phyloP scores from a whole-genome alignment of 2,888 invertebrate genomes.

The Lysandra coridon region DNA sequence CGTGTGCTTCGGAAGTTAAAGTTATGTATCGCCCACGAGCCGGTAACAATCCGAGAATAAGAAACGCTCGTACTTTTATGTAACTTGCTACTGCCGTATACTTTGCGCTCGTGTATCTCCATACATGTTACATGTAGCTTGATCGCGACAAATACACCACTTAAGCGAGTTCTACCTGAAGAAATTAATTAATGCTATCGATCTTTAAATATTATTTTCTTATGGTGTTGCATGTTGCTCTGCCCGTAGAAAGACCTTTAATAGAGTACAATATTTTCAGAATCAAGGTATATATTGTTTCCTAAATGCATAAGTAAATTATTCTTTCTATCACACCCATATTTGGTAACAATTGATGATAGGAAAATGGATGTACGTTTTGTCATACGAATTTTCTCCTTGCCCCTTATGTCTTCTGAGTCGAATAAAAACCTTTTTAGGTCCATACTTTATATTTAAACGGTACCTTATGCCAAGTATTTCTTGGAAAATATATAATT shows the following conservation, averaged over 20 bases:
- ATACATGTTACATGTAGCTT: not conserved
- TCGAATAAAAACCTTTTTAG: too few relatives aligned
- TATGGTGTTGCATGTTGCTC: too few relatives aligned
- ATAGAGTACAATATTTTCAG: too few relatives aligned
- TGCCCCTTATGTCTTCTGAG: too few relatives aligned
- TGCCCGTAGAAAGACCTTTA: not conserved
- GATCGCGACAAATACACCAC: not conserved
- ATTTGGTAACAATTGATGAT: too few relatives aligned
- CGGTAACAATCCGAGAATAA: slow-evolving; percentile 77
- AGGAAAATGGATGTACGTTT: too few relatives aligned
- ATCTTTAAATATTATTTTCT: not conserved
- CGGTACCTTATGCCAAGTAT: not conserved
- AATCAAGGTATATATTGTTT: too few relatives aligned
- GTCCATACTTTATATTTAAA: too few relatives aligned
- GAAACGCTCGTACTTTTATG: slow-evolving; percentile 68
- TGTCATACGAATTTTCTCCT: too few relatives aligned
- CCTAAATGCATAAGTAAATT: too few relatives aligned
- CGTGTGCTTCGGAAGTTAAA: slow-evolving; percentile 80
- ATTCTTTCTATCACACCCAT: too few relatives aligned
- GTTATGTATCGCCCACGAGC: slow-evolving; percentile 74
- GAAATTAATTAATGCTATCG: not conserved
- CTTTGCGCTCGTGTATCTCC: slow-evolving; percentile 20
- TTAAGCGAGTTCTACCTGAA: not conserved
- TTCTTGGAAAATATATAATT: not conserved
- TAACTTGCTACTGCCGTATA: slow-evolving; percentile 44